Evolutionary conservation across 23 tunicate genomes (phyloP), one percentile per base, ranked within the genome.

Genomic region (Trididemnum clinides): DNA sequence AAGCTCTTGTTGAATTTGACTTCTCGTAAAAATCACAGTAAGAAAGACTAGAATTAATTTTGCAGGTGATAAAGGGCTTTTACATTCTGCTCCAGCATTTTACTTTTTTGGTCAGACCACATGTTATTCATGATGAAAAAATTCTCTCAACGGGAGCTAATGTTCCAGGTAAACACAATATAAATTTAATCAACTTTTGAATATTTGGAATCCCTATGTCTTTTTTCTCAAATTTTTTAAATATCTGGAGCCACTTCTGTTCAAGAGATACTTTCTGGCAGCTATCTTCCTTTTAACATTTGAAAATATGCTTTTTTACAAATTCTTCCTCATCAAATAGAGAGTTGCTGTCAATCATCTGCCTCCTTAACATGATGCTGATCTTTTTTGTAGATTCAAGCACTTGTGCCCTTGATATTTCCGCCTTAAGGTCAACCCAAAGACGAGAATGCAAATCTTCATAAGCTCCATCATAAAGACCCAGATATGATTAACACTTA

Each of bases 121-220:
- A 84, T 84, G 70, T 65, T 84, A 20, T 84, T 84, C 84, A 80
- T 80, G 22, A 80, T 80, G 84, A 80, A 80, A 80, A 86, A n/a
- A 79, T 86, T 77, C 76, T 86, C 64, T 86, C 85, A 80, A 78
- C 85, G 33, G 76, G 85, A 50, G 90, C 90, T 28, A 85, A 86
- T 80, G 90, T 86, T 62, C 85, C 77, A 12, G 90, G 90, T 86
- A 86, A 79, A 62, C 90, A 86, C 79, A 86, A 86, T 54, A 78
- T 62, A 79, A 86, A 77, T 38, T 86, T 85, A n/a, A 86, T 38
- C 85, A 77, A 37, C 85, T 86, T 86, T 33, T 80, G 85, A 86
- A 59, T 79, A 51, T 86, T 78, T 86, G 90, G 39, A 86, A 80
- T 33, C 50, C 35, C 78, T 72, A 78, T 58, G 86, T 64, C 28